Conservation (phyloP, 2,113 vertebrate genomes). For the Alexandromys fortis region DNA sequence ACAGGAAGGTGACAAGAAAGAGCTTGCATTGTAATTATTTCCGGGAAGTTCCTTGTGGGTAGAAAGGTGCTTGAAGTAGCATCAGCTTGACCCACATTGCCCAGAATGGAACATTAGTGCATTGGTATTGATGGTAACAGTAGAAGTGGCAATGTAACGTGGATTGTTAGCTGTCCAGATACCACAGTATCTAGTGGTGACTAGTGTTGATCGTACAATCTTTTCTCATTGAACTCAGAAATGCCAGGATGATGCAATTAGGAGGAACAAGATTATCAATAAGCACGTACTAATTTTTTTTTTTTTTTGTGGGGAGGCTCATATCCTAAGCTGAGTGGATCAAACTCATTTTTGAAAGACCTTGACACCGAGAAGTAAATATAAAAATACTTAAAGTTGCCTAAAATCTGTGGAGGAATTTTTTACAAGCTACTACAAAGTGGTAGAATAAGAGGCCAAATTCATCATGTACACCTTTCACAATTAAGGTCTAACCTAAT, state of each 20-base stretch:
- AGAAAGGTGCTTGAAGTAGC: background rate
- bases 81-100: background rate
- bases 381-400: background rate
- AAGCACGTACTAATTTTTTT: background rate
- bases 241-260: background rate
- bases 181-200: background rate
- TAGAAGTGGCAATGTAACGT: background rate
- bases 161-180: background rate
- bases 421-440: background rate
- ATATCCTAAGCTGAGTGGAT: background rate
- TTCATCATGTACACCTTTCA: background rate
- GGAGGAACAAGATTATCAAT: background rate
- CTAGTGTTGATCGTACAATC: background rate
- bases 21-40: conserved; percentile 23
- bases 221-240: background rate
- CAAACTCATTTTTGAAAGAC: background rate
- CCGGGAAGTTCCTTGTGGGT: background rate
- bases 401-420: background rate
- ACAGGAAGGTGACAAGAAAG: background rate
- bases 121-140: background rate
- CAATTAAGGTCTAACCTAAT: background rate
- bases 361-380: background rate
- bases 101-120: background rate
- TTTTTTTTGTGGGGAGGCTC: background rate
- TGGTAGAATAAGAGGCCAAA: background rate